Conservation (phyloP, 1,140 invertebrate species). For the Adoxophyes honmai region DNA sequence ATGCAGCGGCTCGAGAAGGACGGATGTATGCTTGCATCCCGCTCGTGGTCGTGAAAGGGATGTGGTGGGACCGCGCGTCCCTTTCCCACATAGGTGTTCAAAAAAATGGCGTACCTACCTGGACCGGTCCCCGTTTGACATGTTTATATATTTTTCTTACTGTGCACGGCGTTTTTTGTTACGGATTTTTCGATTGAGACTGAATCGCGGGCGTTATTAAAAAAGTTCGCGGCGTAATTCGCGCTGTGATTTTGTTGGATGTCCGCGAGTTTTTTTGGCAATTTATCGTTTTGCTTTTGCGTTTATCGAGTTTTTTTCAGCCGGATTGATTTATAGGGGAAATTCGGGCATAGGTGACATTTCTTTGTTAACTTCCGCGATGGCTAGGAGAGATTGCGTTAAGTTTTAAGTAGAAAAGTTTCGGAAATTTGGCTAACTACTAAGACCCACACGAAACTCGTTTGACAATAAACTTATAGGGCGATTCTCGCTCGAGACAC, state of each 20-base stretch:
- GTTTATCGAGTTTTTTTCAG: constrained; percentile 16
- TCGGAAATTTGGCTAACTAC: neutral
- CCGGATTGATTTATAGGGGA: constrained; percentile 33
- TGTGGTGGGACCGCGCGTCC: constrained; percentile 44
- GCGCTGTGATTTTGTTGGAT: constrained; percentile 50
- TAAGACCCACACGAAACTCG: neutral
- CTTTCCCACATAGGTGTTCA: constrained; percentile 62
- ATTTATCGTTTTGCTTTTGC: constrained; percentile 41
- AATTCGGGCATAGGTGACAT: constrained; percentile 20
- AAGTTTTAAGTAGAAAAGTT: constrained; percentile 10
- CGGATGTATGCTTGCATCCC: constrained; percentile 36
- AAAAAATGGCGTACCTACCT: constrained; percentile 73
- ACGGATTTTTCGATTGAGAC: constrained; percentile 68
- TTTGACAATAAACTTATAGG: neutral
- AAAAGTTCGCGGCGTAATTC: constrained; percentile 65
- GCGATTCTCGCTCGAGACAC: no score
- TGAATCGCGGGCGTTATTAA: constrained; percentile 68
- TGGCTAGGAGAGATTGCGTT: constrained; percentile 1
- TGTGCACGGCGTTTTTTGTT: constrained; percentile 60
- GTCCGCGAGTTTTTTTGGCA: constrained; percentile 41
- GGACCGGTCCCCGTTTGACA: constrained; percentile 60
- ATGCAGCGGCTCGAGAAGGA: constrained; percentile 49
- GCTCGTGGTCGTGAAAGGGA: constrained; percentile 42
- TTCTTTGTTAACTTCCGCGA: constrained; percentile 16
- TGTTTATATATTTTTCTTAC: constrained; percentile 73